Evolutionary conservation across 2,113 vertebrate genomes (phyloP).

Genomic region (Silurus asotus): DNA sequence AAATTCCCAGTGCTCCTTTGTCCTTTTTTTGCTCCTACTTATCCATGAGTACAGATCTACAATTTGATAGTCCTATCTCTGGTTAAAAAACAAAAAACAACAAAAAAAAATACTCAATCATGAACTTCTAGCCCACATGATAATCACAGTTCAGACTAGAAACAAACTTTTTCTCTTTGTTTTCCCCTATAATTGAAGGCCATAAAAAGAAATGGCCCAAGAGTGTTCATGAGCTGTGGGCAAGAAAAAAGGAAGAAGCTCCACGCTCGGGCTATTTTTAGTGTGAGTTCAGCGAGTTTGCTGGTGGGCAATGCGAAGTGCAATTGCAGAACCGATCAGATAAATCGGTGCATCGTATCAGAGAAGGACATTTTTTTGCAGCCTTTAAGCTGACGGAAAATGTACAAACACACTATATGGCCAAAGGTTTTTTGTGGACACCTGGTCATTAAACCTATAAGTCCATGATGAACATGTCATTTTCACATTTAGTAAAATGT

Average conservation of each 20-base stretch:
- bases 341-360: background rate
- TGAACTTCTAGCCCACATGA: background rate
- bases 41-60: background rate
- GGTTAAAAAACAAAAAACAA: no score
- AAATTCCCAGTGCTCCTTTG: background rate
- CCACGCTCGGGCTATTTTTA: conserved; percentile 21
- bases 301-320: background rate
- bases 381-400: background rate
- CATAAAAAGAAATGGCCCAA: conserved; percentile 7
- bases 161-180: background rate
- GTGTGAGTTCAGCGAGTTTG: background rate
- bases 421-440: background rate
- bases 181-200: background rate
- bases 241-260: background rate
- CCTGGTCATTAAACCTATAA: background rate
- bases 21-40: background rate
- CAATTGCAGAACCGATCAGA: background rate
- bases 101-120: background rate
- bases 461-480: background rate
- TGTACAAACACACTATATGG: background rate
- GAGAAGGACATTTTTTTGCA: background rate
- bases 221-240: background rate
- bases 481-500: background rate
- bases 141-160: background rate
- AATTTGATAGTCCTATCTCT: background rate